Evolutionary conservation across 2,797 vertebrate species (phyloP), one percentile per base, ranked within the genome.

Genomic region (Gymnopithys bicolor): DNA sequence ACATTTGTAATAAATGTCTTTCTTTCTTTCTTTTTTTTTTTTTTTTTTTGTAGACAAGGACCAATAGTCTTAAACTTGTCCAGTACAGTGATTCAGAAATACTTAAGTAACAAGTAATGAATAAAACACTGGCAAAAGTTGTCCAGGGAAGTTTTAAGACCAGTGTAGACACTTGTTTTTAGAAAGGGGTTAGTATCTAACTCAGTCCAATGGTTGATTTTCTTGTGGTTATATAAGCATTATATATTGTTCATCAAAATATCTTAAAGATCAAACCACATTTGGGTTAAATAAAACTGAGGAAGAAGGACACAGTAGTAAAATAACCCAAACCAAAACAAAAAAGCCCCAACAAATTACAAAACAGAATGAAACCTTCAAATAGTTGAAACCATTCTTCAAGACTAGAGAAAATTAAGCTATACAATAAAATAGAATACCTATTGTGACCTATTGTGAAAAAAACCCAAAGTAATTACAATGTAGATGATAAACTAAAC

Each of bases 371-470:
- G 74, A 92, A 96, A 95, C 83, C 55, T 76, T 80, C 74, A 87
- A 90, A 60, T 49, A 79, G 64, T 90, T 93, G 93, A 88, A 93
- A 95, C n/a, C 85, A 49, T 92, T 97, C 79, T 94, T 94, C 84
- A 96, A 96, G 60, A 71, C n/a, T 21, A 68, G 19, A 94, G 71
- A 96, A 96, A 95, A 96, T 84, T 93, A 97, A 96, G 52, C n/a
- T 83, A 63, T 64, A 71, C 28, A 92, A 95, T 87, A 93, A 91
- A 95, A 90, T 9, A 94, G 52, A 78, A 16, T 87, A 91, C 4
- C 12, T 90, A 13, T 71, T 87, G 46, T 90, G 60, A 93, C 4
- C 11, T 90, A 13, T 71, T 87, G 49, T 90, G 64, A 92, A 85
- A 94, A 88, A 95, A 39, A 12, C 5, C 22, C 13, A 95, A 93